Percentiles rank a stretch among this genome's conserved stretches.
These are phyloP conservation scores for Samia ricini DNA, from an alignment of 1,140 invertebrate species.

Conservation along the genomic window DNA sequence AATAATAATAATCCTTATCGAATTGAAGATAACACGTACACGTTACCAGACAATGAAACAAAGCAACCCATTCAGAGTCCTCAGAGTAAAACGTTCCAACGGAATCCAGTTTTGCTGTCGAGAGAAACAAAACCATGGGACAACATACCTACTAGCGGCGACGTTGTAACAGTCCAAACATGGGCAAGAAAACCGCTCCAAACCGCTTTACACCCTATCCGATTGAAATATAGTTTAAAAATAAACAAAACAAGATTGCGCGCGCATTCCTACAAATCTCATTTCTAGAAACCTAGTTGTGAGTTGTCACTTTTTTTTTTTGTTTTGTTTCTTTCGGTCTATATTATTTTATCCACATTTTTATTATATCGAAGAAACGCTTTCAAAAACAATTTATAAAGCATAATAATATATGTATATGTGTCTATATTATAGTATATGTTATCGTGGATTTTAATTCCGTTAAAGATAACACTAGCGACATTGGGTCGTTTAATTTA, in stretches of 20 bases:
- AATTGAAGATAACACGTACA: conserved; percentile 22
- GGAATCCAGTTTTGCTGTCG: conserved; percentile 42
- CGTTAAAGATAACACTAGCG: conserved; percentile 1
- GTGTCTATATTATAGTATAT: too few species aligned
- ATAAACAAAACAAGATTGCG: background rate
- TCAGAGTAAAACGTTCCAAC: conserved; percentile 37
- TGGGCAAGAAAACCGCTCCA: background rate
- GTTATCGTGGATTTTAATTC: conserved; percentile 5
- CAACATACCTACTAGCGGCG: background rate
- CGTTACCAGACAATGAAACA: conserved; percentile 38
- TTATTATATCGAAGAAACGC: background rate
- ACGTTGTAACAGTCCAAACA: background rate
- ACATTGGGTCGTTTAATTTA: conserved; percentile 7
- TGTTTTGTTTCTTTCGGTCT: conserved; percentile 5
- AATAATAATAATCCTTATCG: conserved; percentile 5
- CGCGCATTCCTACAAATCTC: conserved; percentile 15
- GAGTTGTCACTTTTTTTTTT: conserved; percentile 11
- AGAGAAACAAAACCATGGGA: conserved; percentile 26
- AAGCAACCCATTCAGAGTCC: conserved; percentile 34
- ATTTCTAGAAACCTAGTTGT: conserved; percentile 23
- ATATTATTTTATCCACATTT: background rate
- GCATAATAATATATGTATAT: too few species aligned
- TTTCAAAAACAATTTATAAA: background rate
- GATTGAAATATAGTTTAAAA: conserved; percentile 8
- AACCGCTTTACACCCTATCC: conserved; percentile 9